A percentile compares a stretch with the other conserved stretches of the same genome.
Conservation (phyloP, 2,888 invertebrate genomes). For the Acleris literana region DNA sequence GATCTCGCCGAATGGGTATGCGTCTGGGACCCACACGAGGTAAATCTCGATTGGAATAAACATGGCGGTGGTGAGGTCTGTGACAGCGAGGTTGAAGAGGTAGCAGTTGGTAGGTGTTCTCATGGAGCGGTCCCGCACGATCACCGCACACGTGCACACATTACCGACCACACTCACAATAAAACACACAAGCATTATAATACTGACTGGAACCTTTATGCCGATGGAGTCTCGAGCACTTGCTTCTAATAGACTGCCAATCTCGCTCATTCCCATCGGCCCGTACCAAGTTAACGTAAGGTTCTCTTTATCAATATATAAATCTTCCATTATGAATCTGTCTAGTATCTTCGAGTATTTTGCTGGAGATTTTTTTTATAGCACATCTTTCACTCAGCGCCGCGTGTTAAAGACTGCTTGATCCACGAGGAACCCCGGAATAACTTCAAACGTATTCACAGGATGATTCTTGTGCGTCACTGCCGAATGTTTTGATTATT, state of each 20-base stretch:
- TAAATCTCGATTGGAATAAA: conserved; percentile 92
- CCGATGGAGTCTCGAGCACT: conserved; percentile 70
- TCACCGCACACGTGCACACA: conserved; percentile 89
- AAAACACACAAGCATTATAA: conserved; percentile 86
- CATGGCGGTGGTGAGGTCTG: conserved; percentile 88
- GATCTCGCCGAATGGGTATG: conserved; percentile 89
- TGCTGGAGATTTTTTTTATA: neutral
- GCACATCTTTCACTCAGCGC: conserved; percentile 46
- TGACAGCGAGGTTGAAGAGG: conserved; percentile 89
- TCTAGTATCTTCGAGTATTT: neutral
- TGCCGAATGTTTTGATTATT: too few species aligned
- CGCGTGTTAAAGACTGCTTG: conserved; percentile 55
- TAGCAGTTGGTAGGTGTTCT: conserved; percentile 93
- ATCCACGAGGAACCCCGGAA: conserved; percentile 43
- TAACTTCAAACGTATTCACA: conserved; percentile 48
- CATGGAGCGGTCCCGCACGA: conserved; percentile 89
- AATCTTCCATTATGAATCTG: conserved; percentile 20
- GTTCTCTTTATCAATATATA: conserved; percentile 44
- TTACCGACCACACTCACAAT: conserved; percentile 89
- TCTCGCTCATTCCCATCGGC: conserved; percentile 63
- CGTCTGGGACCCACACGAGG: conserved; percentile 88
- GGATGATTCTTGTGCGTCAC: conserved; percentile 42
- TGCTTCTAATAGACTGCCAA: conserved; percentile 67
- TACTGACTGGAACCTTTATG: conserved; percentile 77
- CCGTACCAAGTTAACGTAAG: conserved; percentile 65